Conservation (phyloP, 2,797 vertebrate genomes). For the Propithecus deckenii region DNA sequence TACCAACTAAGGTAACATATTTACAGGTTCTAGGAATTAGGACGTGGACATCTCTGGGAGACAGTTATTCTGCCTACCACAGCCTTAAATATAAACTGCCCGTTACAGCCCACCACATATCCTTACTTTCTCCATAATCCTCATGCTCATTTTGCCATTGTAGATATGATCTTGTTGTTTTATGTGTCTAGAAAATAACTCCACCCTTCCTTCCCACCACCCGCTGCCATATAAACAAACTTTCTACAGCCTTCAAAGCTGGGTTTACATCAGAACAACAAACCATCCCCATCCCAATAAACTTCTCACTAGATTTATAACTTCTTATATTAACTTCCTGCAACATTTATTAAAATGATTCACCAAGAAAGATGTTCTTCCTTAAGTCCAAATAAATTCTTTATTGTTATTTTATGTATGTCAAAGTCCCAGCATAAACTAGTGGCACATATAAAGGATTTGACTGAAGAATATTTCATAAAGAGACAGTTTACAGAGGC, state of each 20-base stretch:
- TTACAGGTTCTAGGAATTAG: background rate
- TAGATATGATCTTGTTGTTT: background rate
- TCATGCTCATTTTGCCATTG: background rate
- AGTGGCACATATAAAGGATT: background rate
- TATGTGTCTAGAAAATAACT: background rate
- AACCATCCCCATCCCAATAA: background rate
- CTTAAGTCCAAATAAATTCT: background rate
- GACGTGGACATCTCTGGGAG: background rate
- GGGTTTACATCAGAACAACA: background rate
- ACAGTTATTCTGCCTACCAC: background rate
- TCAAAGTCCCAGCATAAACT: background rate
- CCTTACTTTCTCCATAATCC: background rate
- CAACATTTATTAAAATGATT: background rate
- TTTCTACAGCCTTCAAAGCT: background rate
- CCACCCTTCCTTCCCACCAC: slow-evolving; percentile 34
- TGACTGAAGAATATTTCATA: background rate
- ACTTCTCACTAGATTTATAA: background rate
- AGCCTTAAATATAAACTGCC: background rate
- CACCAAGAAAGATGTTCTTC: background rate
- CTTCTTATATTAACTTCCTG: background rate
- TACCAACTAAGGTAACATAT: background rate
- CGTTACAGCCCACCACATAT: background rate
- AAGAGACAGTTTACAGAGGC: background rate
- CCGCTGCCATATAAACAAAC: slow-evolving; percentile 13
- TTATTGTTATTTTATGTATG: background rate